phyloP scores from a whole-genome alignment of 1,140 invertebrate species.

The Drosophila busckii region DNA sequence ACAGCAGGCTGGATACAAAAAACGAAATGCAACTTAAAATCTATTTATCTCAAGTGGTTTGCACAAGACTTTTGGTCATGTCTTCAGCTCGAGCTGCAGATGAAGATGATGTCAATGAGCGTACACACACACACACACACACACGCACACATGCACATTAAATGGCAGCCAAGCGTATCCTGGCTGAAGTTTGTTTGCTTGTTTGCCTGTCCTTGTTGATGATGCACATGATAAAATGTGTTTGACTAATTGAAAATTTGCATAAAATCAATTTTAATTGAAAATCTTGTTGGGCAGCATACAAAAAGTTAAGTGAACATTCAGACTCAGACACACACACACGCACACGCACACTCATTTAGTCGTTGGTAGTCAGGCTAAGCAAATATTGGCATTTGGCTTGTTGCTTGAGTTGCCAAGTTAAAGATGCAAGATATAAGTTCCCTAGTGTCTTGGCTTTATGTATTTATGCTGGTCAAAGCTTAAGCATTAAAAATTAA shows the following conservation, averaged over 20 bases:
- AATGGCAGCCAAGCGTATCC: too few relatives aligned
- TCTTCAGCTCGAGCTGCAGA: slow-evolving; percentile 15
- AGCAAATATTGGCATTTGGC: slow-evolving; percentile 64
- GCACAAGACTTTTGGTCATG: slow-evolving; percentile 30
- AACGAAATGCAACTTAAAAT: slow-evolving; percentile 45
- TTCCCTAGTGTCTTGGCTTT: slow-evolving; percentile 12
- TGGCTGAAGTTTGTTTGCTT: slow-evolving; percentile 37
- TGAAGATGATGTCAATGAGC: slow-evolving; percentile 16
- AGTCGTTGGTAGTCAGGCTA: slow-evolving; percentile 27
- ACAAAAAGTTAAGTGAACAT: slow-evolving; percentile 66
- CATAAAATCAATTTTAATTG: slow-evolving; percentile 77
- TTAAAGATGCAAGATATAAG: slow-evolving; percentile 41
- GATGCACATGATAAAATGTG: slow-evolving; percentile 41
- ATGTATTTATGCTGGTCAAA: slow-evolving; percentile 44
- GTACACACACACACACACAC: slow-evolving; percentile 8
- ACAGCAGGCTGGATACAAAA: not conserved
- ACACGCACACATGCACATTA: slow-evolving; percentile 10
- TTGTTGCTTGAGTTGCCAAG: slow-evolving; percentile 32
- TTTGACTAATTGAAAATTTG: slow-evolving; percentile 75
- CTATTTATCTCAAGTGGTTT: slow-evolving; percentile 70
- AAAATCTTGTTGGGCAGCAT: slow-evolving; percentile 60
- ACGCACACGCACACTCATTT: slow-evolving; percentile 15
- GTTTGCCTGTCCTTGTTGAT: slow-evolving; percentile 13
- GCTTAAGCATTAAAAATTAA: slow-evolving; percentile 71
- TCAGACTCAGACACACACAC: slow-evolving; percentile 11